phyloP scores from a whole-genome alignment of 2,113 vertebrate genomes.

The Choloepus hoffmanni region DNA sequence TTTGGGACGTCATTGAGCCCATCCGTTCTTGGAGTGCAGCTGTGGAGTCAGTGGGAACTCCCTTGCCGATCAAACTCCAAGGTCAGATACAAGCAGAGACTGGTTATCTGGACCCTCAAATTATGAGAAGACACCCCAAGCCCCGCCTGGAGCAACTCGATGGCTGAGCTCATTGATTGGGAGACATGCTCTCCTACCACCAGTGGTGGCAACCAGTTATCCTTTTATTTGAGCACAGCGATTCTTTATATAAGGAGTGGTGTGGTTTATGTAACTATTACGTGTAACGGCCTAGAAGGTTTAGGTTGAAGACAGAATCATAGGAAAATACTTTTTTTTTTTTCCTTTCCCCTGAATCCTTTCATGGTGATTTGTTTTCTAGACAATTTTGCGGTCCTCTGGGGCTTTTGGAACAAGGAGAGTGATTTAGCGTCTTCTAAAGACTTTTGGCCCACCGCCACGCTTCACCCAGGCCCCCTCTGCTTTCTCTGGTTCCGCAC shows the following conservation, averaged over 20 bases:
- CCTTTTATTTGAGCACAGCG: not conserved
- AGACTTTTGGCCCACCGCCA: not conserved
- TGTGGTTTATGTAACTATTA: too few species aligned
- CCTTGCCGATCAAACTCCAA: rapidly evolving
- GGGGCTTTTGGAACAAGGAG: not conserved
- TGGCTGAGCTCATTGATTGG: not conserved
- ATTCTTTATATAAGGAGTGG: not conserved
- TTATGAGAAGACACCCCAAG: rapidly evolving
- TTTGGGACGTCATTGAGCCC: not conserved
- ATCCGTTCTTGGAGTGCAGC: not conserved
- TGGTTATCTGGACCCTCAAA: not conserved
- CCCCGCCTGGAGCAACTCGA: not conserved
- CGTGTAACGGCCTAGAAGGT: not conserved
- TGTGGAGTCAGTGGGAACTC: rapidly evolving
- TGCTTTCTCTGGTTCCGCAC: not conserved
- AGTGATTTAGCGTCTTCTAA: not conserved
- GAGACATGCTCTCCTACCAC: not conserved
- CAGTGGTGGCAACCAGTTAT: too few species aligned
- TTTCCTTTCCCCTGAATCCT: not conserved
- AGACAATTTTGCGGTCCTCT: conserved; percentile 17
- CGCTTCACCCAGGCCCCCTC: not conserved
- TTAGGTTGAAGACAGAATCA: not conserved
- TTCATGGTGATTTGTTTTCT: conserved; percentile 22
- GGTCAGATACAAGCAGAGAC: not conserved
- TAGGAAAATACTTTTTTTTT: not conserved